Evolutionary conservation across 1,140 invertebrate species (phyloP), one percentile per base, ranked within the genome.

Genomic region (Aphidius gifuensis): DNA sequence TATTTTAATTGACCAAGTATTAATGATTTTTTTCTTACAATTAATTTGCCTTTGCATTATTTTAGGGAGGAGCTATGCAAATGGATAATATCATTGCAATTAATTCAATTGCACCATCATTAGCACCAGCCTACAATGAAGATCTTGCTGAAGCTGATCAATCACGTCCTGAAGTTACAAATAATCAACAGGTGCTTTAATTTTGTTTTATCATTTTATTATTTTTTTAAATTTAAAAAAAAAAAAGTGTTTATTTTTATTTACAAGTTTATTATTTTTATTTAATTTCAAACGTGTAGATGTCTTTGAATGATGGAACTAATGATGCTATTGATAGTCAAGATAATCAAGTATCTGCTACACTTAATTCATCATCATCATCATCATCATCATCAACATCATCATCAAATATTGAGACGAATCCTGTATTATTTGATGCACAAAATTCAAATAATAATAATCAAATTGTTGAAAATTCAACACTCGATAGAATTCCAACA

Each of bases 101-200:
- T 6, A 64, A 68, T 46, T 58, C 64, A 3, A 49, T 50, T 50
- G 50, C 66, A 32, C 23, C 23, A 44, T 65, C 66, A 54, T 38
- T 62, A 38, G 72, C 71, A 56, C 58, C 73, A n/a, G 71, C 69
- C 16, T 74, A 72, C 53, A 75, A 84, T 62, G 81, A 78, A 60
- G 83, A 84, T 58, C 67, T 84, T 9, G 83, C 83, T 5, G 83
- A 84, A 67, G 83, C 83, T 43, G 83, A 84, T 72, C 83, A 84
- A 64, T 76, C 76, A 4, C 69, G 74, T 49, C 71, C 73, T 8
- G 72, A 75, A 63, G 69, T 73, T 61, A 73, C 72, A 7, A 64
- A 61, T 45, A 71, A 68, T 67, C 70, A 73, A 65, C 72, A 76
- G 60, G 74, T 74, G 49, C 45, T n/a, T 62, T 54, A 43, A 32